A percentile compares a stretch with the other conserved stretches of the same genome.
phyloP scores from a whole-genome alignment of 2,888 invertebrate genomes.

The Melikaiella ostensackeni region DNA sequence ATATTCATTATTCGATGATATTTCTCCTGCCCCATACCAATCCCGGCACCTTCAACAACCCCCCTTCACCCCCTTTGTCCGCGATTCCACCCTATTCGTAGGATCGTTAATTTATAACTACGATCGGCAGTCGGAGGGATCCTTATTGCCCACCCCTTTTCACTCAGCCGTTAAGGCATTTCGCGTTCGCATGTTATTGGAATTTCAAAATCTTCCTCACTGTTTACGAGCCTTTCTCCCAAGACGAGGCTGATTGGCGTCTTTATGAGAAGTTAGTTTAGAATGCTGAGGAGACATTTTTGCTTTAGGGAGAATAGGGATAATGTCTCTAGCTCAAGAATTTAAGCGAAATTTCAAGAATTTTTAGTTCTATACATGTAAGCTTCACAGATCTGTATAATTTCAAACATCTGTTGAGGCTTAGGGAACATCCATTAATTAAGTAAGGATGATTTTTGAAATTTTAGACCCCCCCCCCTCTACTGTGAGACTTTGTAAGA shows the following conservation, averaged over 20 bases:
- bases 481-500: no score
- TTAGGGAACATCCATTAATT: no score
- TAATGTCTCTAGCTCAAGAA: neutral
- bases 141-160: conserved; percentile 58
- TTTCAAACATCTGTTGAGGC: no score
- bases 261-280: conserved; percentile 11
- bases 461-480: no score
- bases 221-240: conserved; percentile 29
- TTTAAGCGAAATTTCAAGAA: neutral
- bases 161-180: conserved; percentile 50
- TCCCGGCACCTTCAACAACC: conserved; percentile 51
- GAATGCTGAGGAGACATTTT: conserved; percentile 18
- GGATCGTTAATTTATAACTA: conserved; percentile 75
- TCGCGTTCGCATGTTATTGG: conserved; percentile 40
- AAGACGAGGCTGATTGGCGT: conserved; percentile 19
- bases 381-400: no score
- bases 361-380: neutral
- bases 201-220: conserved; percentile 47
- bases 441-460: no score
- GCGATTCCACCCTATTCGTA: conserved; percentile 56
- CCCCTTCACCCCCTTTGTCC: conserved; percentile 55
- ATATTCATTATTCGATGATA: conserved; percentile 77
- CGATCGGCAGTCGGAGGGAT: conserved; percentile 70
- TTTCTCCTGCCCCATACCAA: conserved; percentile 65
- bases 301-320: neutral